Conservation (phyloP, 2,113 vertebrate species). For the Bothrops jararaca region DNA sequence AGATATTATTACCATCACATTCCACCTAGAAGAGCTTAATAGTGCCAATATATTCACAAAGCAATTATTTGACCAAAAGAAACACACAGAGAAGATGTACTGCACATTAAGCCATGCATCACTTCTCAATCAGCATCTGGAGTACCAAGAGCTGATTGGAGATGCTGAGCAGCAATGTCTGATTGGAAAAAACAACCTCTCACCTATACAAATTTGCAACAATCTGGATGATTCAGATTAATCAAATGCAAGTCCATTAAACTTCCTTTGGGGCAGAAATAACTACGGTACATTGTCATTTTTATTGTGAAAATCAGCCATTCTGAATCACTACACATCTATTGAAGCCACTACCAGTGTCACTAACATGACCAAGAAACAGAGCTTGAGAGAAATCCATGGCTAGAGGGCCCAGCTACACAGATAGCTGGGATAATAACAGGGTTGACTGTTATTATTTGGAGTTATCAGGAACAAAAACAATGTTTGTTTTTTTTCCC, state of each 20-base stretch:
- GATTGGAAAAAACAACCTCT: conserved; percentile 31
- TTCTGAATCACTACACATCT: conserved; percentile 2
- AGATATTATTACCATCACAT: conserved; percentile 33
- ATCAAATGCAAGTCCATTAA: not conserved
- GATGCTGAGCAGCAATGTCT: not conserved
- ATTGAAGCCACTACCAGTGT: not conserved
- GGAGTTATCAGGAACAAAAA: not conserved
- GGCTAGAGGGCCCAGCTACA: not conserved
- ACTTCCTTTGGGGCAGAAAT: not conserved
- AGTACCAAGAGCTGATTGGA: not conserved
- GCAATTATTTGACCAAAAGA: not conserved
- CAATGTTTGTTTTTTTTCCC: not conserved
- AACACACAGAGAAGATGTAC: not conserved
- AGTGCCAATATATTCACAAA: conserved; percentile 23
- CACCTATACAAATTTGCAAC: conserved; percentile 9
- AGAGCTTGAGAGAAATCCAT: not conserved
- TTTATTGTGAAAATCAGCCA: conserved; percentile 13
- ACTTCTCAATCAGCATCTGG: not conserved
- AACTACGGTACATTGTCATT: not conserved
- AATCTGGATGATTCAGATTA: not conserved
- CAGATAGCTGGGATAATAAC: not conserved
- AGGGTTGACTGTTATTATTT: not conserved
- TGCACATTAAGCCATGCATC: not conserved
- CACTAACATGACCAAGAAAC: not conserved
- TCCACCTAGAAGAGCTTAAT: conserved; percentile 48